A percentile compares a stretch with the other conserved stretches of the same genome.
Conservation (phyloP, 2,113 vertebrate genomes). For the Corynorhinus townsendii region DNA sequence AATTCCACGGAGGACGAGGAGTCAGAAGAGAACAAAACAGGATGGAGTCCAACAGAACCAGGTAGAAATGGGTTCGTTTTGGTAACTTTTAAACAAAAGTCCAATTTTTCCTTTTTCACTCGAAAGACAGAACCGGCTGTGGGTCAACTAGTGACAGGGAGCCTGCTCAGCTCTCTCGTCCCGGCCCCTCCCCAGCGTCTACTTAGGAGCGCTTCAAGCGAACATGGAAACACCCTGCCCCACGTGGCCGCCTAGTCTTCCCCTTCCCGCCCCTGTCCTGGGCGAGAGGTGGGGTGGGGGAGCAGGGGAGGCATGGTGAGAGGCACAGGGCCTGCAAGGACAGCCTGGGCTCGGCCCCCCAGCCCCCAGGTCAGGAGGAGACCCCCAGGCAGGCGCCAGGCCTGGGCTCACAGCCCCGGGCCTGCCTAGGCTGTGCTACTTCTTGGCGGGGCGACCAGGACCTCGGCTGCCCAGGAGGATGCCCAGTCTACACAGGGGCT, state of each 20-base stretch:
- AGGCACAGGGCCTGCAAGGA: fast-evolving
- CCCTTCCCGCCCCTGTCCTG: too few species aligned
- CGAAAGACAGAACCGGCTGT: not conserved
- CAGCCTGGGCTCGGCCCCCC: not conserved
- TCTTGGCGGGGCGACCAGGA: not conserved
- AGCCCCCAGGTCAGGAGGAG: not conserved
- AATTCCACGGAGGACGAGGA: not conserved
- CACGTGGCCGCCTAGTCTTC: fast-evolving
- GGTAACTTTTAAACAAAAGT: not conserved
- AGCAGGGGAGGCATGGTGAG: fast-evolving
- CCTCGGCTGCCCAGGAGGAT: fast-evolving
- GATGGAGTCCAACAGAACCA: not conserved
- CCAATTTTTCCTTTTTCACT: not conserved
- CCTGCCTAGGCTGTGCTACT: not conserved
- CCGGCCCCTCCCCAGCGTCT: not conserved
- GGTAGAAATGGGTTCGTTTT: fast-evolving
- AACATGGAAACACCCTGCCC: not conserved
- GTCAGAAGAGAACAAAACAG: not conserved
- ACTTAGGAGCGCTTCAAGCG: not conserved
- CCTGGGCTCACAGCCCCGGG: not conserved
- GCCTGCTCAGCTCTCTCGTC: not conserved
- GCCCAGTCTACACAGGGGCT: not conserved
- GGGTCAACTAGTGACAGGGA: not conserved
- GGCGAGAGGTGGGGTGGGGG: too few species aligned
- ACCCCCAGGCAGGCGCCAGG: not conserved